phyloP scores from a whole-genome alignment of 2,113 vertebrate species.

The Oryzias javanicus region DNA sequence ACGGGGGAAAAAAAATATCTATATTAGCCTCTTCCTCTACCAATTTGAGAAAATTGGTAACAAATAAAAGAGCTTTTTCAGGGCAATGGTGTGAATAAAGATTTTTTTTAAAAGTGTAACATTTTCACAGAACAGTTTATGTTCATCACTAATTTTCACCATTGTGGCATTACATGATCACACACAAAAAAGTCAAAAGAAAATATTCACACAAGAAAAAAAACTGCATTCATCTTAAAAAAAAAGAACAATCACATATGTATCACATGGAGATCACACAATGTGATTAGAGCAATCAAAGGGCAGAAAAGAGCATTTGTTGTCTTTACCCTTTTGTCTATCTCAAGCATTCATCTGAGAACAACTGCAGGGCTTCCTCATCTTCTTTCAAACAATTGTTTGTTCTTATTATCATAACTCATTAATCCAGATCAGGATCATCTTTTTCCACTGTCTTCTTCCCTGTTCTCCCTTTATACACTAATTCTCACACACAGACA shows the following conservation, averaged over 20 bases:
- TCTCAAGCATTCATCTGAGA: slow-evolving; percentile 25
- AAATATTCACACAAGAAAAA: background rate
- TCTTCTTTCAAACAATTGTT: slow-evolving; percentile 64
- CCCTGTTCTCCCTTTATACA: background rate
- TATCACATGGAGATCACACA: slow-evolving; percentile 5
- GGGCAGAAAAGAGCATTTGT: slow-evolving; percentile 31
- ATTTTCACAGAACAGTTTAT: too few species aligned
- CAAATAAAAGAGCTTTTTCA: too few species aligned
- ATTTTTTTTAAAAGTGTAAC: too few species aligned
- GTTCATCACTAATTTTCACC: too few species aligned
- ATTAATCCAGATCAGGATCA: slow-evolving; percentile 66
- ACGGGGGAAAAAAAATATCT: too few species aligned
- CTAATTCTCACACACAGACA: background rate
- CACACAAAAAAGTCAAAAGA: background rate
- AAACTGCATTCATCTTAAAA: background rate
- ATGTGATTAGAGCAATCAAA: slow-evolving; percentile 34
- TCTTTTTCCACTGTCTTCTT: slow-evolving; percentile 32
- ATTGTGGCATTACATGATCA: too few species aligned
- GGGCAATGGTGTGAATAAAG: too few species aligned
- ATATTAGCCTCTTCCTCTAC: too few species aligned
- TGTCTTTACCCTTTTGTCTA: slow-evolving; percentile 23
- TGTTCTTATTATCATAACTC: slow-evolving; percentile 69
- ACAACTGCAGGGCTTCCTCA: slow-evolving; percentile 55
- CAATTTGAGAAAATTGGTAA: too few species aligned
- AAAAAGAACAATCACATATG: background rate